These are phyloP conservation scores for Haplochromis burtoni DNA, from an alignment of 2,113 vertebrate genomes.

Conservation along the genomic window DNA sequence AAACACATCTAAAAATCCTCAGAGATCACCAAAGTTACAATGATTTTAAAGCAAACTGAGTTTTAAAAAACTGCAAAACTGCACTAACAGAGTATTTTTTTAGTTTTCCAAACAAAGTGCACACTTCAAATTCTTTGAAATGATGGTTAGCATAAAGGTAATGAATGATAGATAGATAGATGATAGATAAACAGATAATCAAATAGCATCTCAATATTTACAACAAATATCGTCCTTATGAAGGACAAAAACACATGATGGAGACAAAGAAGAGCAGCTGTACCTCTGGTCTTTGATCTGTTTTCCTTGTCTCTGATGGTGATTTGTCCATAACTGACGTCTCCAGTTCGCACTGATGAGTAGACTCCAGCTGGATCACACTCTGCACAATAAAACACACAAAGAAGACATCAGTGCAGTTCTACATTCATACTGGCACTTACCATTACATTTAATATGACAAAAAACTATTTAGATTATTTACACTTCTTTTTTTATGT, in stretches of 20 bases:
- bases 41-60: not conserved
- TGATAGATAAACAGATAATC: not conserved
- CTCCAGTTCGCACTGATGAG: fast-evolving
- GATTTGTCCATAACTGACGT: not conserved
- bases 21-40: fast-evolving
- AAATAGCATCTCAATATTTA: not conserved
- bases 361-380: fast-evolving
- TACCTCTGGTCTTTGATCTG: fast-evolving
- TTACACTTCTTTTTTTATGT: not conserved
- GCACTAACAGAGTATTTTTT: fast-evolving
- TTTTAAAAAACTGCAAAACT: not conserved
- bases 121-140: not conserved
- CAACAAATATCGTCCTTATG: not conserved
- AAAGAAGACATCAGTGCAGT: not conserved
- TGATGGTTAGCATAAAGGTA: fast-evolving
- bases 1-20: not conserved
- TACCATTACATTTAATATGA: fast-evolving
- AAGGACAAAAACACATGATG: not conserved
- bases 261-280: not conserved
- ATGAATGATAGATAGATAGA: not conserved
- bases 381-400: not conserved
- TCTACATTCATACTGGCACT: not conserved
- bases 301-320: fast-evolving
- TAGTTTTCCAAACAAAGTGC: not conserved
- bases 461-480: fast-evolving